phyloP scores from a whole-genome alignment of 2,113 vertebrate species.

The Falco punctatus region DNA sequence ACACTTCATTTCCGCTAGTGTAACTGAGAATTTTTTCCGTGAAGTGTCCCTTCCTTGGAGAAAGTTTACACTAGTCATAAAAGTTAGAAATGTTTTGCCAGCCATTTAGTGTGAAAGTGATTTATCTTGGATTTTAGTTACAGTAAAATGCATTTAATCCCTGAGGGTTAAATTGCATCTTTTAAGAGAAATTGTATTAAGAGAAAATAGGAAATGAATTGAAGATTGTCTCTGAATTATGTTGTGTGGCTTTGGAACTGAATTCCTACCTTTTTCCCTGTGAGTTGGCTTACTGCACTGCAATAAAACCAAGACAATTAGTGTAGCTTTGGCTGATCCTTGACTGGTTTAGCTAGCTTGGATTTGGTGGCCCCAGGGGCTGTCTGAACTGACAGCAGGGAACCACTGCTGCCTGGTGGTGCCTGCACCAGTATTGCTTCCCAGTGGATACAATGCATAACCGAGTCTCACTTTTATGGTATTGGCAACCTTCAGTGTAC shows the following conservation, averaged over 20 bases:
- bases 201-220: background rate
- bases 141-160: background rate
- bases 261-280: background rate
- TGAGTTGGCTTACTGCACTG: background rate
- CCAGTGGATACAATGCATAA: accelerated
- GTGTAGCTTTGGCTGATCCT: background rate
- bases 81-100: background rate
- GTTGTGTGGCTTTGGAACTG: background rate
- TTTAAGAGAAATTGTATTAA: background rate
- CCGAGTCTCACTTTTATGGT: background rate
- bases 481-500: background rate
- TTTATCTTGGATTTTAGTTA: background rate
- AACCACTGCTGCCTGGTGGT: background rate
- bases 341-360: background rate
- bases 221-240: background rate
- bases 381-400: background rate
- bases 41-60: background rate
- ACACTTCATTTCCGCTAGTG: background rate
- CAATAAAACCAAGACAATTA: background rate
- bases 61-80: background rate
- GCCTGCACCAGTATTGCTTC: background rate
- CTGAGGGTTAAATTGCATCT: background rate
- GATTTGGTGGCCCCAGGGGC: background rate
- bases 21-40: background rate
- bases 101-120: background rate